A percentile compares a stretch with the other conserved stretches of the same genome.
Conservation (phyloP, 2,113 vertebrate species). For the Eptesicus fuscus region DNA sequence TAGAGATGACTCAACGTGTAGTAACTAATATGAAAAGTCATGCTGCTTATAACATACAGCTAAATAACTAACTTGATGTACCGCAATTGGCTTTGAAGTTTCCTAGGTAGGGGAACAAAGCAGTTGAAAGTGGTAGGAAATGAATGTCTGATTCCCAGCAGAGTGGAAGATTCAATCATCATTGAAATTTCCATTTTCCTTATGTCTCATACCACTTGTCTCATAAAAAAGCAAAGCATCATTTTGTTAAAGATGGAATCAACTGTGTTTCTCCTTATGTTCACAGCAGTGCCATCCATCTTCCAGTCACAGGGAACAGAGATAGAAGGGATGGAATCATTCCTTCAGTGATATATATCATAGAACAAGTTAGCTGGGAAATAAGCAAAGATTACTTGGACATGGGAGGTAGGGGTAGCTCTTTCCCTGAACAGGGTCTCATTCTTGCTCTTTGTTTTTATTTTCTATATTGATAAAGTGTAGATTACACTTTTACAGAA, state of each 20-base stretch:
- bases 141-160: not conserved
- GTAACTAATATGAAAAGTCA: conserved; percentile 36
- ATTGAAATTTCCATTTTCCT: not conserved
- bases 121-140: not conserved
- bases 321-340: not conserved
- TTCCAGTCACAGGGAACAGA: not conserved
- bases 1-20: conserved; percentile 71
- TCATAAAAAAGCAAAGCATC: not conserved
- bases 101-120: not conserved
- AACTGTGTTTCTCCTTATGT: not conserved
- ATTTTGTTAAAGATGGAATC: not conserved
- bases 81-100: conserved; percentile 15
- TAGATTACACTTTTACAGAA: not conserved
- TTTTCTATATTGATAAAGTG: not conserved
- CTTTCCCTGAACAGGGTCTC: not conserved
- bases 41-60: not conserved
- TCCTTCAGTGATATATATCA: not conserved
- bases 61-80: not conserved
- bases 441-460: conserved; percentile 9
- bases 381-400: not conserved
- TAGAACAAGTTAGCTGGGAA: not conserved
- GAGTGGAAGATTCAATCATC: not conserved
- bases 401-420: not conserved
- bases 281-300: not conserved
- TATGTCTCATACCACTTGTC: not conserved